Evolutionary conservation across 2,888 invertebrate genomes (phyloP), one percentile per base, ranked within the genome.

Genomic region (Anoplius nigerrimus): DNA sequence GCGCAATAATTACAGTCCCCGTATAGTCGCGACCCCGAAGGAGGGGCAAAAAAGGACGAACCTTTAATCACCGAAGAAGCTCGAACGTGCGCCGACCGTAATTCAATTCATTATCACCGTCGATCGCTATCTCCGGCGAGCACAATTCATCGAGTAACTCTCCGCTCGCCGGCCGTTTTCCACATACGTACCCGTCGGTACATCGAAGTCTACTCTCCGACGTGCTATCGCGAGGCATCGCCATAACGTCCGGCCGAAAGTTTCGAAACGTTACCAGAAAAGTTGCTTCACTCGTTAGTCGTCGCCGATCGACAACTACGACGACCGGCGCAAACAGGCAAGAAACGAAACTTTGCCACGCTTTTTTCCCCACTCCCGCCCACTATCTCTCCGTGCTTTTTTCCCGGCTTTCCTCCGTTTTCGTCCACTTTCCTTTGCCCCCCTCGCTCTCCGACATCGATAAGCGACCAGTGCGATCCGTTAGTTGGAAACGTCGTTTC

Each of bases 231-330:
- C 53, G 45, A 22, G 57, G 67, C 34, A 20, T 52, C 54, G 62
- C 59, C 15, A 54, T 65, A 65, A 54, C 53, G 61, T 45, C 53
- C 18, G 8, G 34, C 11, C 34, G 2, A 21, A 69, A 71, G 62
- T 74, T 71, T 69, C 42, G 53, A 18, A 20, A 21, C 45, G 55
- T 45, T 55, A 20, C 57, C 56, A 51, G 53, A 62, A 69, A 76
- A 71, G 62, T 76, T 73, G 52, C 63, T 56, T 73, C 56, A 21
- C 66, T 76, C 69, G 66, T 76, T 73, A 76, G 56, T 53, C 24
- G 11, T 48, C 55, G 34, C 34, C 34, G 34, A 61, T 63, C 67
- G 27, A 46, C 22, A 54, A 67, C 48, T 55, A 2, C 67, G 27
- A 46, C 22, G 57, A 67, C 48, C 57, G 3, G 24, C 2, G 48